A percentile compares a stretch with the other conserved stretches of the same genome.
These are phyloP conservation scores for Dendrocincla fuliginosa DNA, from an alignment of 2,797 vertebrate species.

Conservation along the genomic window DNA sequence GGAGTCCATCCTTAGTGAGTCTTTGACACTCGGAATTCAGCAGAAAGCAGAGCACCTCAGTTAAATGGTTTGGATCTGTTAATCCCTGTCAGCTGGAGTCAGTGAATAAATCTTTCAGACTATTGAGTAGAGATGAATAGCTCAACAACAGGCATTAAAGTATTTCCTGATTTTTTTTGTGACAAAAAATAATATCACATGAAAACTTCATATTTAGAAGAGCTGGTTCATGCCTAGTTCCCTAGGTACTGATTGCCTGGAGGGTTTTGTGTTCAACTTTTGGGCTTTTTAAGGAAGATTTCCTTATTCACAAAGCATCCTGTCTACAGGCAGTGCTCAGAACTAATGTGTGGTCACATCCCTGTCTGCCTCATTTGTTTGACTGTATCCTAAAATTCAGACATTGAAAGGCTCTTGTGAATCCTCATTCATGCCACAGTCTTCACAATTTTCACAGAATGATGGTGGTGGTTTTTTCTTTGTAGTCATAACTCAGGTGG, in stretches of 20 bases:
- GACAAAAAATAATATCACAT: not conserved
- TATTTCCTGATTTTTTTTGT: not conserved
- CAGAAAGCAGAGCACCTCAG: not conserved
- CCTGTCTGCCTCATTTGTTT: not conserved
- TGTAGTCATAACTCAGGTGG: not conserved
- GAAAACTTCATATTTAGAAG: not conserved
- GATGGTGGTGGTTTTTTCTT: not conserved
- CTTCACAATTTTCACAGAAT: not conserved
- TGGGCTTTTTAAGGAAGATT: not conserved
- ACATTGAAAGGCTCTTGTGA: not conserved
- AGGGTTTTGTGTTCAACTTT: not conserved
- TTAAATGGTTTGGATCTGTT: not conserved
- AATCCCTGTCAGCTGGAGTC: not conserved
- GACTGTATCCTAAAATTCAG: not conserved
- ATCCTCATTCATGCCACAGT: not conserved
- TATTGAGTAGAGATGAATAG: not conserved
- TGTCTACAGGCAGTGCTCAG: not conserved
- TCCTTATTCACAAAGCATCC: not conserved
- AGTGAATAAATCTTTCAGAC: not conserved
- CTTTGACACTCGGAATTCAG: not conserved
- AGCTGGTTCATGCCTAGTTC: not conserved
- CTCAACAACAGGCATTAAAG: slow-evolving; percentile 4
- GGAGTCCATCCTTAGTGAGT: not conserved
- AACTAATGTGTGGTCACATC: not conserved
- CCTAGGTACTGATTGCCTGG: not conserved